Percentiles rank a stretch among this genome's conserved stretches.
Evolutionary conservation across 1,140 invertebrate genomes (phyloP).

Genomic region (Proctacanthus coquilletti): DNA sequence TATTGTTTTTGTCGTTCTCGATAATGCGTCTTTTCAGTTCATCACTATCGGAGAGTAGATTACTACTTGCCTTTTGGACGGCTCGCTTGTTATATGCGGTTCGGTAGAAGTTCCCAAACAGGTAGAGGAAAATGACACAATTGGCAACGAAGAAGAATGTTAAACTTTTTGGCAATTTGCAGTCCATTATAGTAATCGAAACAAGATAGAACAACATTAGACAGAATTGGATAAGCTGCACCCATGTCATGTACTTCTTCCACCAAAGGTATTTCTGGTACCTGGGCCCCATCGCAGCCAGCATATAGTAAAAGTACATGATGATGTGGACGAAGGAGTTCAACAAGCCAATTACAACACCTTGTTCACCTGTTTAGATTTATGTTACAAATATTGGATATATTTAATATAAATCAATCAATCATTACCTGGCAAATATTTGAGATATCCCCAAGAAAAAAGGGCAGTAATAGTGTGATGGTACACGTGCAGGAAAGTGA

Average conservation of each 20-base stretch:
- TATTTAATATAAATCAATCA: not conserved
- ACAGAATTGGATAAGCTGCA: conserved; percentile 65
- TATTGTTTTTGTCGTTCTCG: not conserved
- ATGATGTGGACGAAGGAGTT: conserved; percentile 62
- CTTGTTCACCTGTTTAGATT: conserved; percentile 40
- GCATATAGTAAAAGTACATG: conserved; percentile 68
- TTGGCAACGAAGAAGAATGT: conserved; percentile 47
- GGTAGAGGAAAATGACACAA: conserved; percentile 56
- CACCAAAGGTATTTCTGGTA: conserved; percentile 48
- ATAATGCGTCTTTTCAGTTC: not conserved
- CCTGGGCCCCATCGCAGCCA: conserved; percentile 42
- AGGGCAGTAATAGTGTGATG: conserved; percentile 68
- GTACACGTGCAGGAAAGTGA: conserved; percentile 75
- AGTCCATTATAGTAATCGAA: conserved; percentile 50
- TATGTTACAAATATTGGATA: conserved; percentile 8
- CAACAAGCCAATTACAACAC: conserved; percentile 39
- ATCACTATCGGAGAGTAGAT: not conserved
- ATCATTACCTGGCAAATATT: conserved; percentile 47
- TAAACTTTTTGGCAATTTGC: conserved; percentile 50
- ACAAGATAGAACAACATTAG: conserved; percentile 50
- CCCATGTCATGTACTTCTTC: conserved; percentile 58
- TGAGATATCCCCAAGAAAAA: conserved; percentile 43
- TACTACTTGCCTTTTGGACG: conserved; percentile 1
- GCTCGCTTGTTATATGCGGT: conserved; percentile 45
- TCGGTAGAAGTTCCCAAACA: conserved; percentile 78